Evolutionary conservation across 1,140 invertebrate genomes (phyloP), one percentile per base, ranked within the genome.

Genomic region (Drosophila parvula): DNA sequence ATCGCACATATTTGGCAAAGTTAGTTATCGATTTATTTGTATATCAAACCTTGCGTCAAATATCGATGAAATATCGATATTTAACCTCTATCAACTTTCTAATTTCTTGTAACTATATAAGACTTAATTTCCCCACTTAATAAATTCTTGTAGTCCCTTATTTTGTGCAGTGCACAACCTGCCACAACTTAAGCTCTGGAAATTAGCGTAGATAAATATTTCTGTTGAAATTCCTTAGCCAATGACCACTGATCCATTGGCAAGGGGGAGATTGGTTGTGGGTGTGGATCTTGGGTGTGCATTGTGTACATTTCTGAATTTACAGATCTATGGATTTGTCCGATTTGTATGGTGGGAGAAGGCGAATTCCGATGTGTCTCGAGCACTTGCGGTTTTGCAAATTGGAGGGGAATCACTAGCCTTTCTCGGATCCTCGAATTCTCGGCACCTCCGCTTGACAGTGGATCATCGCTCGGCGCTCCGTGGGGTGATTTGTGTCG

Each of bases 131-230:
- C 14, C 12, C 1, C 7, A 1, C 8, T 18, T 5, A 8, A 14
- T 36, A 14, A 8, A 0, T 8, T 14, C 5, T 7, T 5, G 2
- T 7, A 8, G 12, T 0, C 2, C 4, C 12, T 0, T 9, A 36
- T 36, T 53, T 53, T 38, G 4, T 6, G 4, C 34, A 27, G 51
- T 55, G 51, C 51, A 27, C 12, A 27, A 53, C 51, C 51, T 71
- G 67, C 65, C 65, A 30, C 62, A 80, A 89, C 62, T 74, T 83
- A 75, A 89, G 70, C 61, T 62, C 56, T 44, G 76, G 30, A 89
- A 89, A 89, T 89, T 89, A 89, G 84, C 84, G 84, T 89, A 89
- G 84, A 89, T 89, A 89, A 89, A 89, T 84, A 77, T 89, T 89
- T 82, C 78, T 56, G 56, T 47, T 50, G 67, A 74, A 86, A 88